A percentile compares a stretch with the other conserved stretches of the same genome.
phyloP scores from a whole-genome alignment of 2,888 invertebrate genomes.

The Ochropleura leucogaster region DNA sequence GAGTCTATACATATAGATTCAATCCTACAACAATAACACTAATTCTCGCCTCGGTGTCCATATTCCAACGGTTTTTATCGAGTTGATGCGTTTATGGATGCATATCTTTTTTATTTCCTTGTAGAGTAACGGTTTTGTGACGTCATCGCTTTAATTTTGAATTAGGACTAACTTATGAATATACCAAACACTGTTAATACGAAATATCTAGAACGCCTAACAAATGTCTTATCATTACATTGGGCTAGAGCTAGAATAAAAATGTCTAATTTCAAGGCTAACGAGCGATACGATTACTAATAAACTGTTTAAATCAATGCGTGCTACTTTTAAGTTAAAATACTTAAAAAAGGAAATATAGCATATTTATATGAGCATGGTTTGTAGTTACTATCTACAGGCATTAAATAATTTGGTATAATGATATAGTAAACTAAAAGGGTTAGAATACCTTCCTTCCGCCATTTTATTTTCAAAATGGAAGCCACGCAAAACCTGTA shows the following conservation, averaged over 20 bases:
- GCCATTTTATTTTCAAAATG: background rate
- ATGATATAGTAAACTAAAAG: background rate
- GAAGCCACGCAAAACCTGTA: background rate
- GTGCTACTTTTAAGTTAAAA: slow-evolving; percentile 21
- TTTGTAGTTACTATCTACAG: background rate
- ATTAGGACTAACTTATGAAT: slow-evolving; percentile 52
- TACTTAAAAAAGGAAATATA: slow-evolving; percentile 22
- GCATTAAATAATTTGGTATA: background rate
- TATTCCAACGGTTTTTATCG: slow-evolving; percentile 63
- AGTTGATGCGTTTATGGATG: slow-evolving; percentile 65
- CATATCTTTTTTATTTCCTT: slow-evolving; percentile 61
- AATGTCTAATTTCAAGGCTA: slow-evolving; percentile 49
- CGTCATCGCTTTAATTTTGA: slow-evolving; percentile 64
- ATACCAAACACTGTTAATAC: slow-evolving; percentile 35
- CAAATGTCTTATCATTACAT: slow-evolving; percentile 9
- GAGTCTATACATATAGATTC: slow-evolving; percentile 26
- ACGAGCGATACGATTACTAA: slow-evolving; percentile 43
- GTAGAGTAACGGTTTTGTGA: slow-evolving; percentile 60
- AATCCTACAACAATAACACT: slow-evolving; percentile 34
- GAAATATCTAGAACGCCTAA: slow-evolving; percentile 17
- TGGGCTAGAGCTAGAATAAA: slow-evolving; percentile 24
- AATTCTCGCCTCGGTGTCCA: slow-evolving; percentile 49
- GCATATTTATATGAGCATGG: slow-evolving; percentile 11
- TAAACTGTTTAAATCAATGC: slow-evolving; percentile 38
- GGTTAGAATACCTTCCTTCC: background rate